These are phyloP conservation scores for Mimachlamys varia DNA, from an alignment of 2,888 invertebrate genomes.

Conservation along the genomic window DNA sequence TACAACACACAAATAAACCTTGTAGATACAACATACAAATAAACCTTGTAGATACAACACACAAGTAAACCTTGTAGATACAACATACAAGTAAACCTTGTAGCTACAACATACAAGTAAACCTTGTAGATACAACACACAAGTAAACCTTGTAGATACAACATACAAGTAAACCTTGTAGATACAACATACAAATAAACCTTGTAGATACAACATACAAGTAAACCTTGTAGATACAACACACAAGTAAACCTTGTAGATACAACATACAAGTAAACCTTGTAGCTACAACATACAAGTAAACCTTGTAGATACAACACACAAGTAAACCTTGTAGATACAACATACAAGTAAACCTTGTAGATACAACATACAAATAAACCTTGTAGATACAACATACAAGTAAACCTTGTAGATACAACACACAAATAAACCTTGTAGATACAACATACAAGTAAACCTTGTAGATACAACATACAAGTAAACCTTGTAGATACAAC, in stretches of 20 bases:
- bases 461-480: not conserved
- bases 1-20: conserved; percentile 77
- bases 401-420: no score
- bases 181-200: conserved; percentile 80
- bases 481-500: no score
- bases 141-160: no score
- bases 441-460: conserved; percentile 80
- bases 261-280: conserved; percentile 77
- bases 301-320: not conserved
- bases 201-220: not conserved
- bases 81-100: no score
- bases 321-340: no score
- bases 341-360: no score
- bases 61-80: no score
- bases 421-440: no score
- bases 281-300: conserved; percentile 85
- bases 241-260: not conserved
- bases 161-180: no score
- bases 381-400: not conserved
- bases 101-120: conserved; percentile 83
- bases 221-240: conserved; percentile 86
- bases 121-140: not conserved
- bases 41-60: not conserved
- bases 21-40: conserved; percentile 85
- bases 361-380: conserved; percentile 83